Conservation (phyloP, 2,797 vertebrate genomes). For the Schizopygopsis malacanthus region DNA sequence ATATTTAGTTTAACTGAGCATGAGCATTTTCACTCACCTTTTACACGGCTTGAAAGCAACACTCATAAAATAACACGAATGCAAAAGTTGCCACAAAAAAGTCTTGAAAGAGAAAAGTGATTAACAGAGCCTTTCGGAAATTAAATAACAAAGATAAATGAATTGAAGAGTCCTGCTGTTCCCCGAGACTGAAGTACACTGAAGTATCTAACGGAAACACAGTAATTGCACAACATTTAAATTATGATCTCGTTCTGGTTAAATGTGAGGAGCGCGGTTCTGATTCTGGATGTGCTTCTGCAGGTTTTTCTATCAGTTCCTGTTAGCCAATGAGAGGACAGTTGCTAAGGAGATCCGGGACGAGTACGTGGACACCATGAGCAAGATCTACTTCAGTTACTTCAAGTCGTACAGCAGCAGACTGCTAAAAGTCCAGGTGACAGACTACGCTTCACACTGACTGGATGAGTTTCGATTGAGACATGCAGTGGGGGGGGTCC, state of each 20-base stretch:
- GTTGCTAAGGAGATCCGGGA: constrained; percentile 92
- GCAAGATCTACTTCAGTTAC: constrained; percentile 93
- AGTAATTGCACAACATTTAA: neutral
- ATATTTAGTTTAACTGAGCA: no score
- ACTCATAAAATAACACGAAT: neutral
- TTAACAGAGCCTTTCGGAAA: neutral
- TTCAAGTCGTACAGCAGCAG: constrained; percentile 91
- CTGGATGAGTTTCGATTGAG: neutral
- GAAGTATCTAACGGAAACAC: neutral
- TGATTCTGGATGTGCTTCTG: neutral
- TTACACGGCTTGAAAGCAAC: no score
- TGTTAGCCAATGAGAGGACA: constrained; percentile 88
- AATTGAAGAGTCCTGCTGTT: neutral
- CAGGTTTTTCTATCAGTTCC: constrained; percentile 95
- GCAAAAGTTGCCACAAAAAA: neutral
- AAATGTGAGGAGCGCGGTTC: neutral
- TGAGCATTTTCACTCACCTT: no score
- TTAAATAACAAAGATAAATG: neutral
- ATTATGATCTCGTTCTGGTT: neutral
- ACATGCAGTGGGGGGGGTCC: neutral
- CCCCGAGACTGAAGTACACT: neutral
- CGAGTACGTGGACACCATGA: constrained; percentile 92
- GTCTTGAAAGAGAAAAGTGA: neutral
- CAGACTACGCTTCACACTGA: constrained; percentile 26
- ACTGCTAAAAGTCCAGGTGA: constrained; percentile 93